Conservation (phyloP, 2,113 vertebrate species). For the Oreotrochilus melanogaster region DNA sequence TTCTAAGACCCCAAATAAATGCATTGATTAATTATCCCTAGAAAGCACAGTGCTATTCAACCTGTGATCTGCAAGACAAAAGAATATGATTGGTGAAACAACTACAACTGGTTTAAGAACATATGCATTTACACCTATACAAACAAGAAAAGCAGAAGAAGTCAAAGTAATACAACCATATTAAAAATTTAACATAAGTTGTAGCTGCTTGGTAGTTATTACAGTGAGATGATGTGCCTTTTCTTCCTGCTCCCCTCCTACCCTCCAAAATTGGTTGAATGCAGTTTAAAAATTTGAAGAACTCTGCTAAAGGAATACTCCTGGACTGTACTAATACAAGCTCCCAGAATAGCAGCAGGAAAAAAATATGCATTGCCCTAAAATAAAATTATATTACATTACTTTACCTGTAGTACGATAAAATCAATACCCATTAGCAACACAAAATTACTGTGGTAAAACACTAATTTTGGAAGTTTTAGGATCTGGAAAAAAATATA, state of each 20-base stretch:
- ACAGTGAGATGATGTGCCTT: not conserved
- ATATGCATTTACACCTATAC: not conserved
- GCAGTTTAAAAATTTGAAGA: not conserved
- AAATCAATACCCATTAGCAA: not conserved
- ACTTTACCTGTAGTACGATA: not conserved
- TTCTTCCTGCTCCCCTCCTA: not conserved
- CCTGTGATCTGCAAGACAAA: not conserved
- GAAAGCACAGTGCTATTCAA: not conserved
- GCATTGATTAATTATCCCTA: not conserved
- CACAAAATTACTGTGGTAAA: not conserved
- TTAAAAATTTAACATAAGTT: not conserved
- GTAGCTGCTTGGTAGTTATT: not conserved
- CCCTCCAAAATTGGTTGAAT: fast-evolving
- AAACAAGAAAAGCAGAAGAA: not conserved
- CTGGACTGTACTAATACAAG: not conserved
- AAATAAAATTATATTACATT: not conserved
- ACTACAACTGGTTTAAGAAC: not conserved
- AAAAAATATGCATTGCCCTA: not conserved
- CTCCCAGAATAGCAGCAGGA: not conserved
- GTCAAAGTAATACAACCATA: not conserved
- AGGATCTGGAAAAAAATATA: not conserved
- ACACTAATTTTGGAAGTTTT: not conserved
- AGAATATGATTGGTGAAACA: not conserved
- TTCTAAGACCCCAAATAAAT: not conserved
- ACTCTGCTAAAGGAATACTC: not conserved